phyloP scores from a whole-genome alignment of 1,140 invertebrate species.

The Macrotrachela quadricornifera region DNA sequence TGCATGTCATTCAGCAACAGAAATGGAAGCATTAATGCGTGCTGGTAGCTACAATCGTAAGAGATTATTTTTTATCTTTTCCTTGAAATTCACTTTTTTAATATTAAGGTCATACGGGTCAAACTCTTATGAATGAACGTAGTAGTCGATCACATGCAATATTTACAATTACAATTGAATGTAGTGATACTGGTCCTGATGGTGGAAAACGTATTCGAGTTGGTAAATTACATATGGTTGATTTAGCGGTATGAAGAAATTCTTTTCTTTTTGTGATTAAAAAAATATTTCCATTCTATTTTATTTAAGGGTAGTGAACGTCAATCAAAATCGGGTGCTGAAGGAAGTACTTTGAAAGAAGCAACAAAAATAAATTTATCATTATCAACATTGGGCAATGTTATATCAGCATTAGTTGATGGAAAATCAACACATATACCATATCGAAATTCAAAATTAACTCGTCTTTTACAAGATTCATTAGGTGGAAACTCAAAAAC shows the following conservation, averaged over 20 bases:
- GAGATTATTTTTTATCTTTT: constrained; percentile 52
- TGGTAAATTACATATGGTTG: constrained; percentile 65
- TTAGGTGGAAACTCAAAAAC: constrained; percentile 32
- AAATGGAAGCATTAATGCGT: constrained; percentile 50
- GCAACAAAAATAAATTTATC: constrained; percentile 86
- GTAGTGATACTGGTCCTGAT: constrained; percentile 32
- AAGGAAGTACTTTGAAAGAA: constrained; percentile 65
- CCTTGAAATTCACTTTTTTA: no score
- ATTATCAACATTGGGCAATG: constrained; percentile 74
- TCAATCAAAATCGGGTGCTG: constrained; percentile 43
- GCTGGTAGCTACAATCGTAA: constrained; percentile 50
- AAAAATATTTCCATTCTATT: no score
- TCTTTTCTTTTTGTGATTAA: no score
- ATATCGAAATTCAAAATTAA: constrained; percentile 30
- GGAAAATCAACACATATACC: constrained; percentile 18
- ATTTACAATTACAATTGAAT: constrained; percentile 73
- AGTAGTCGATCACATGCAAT: constrained; percentile 94
- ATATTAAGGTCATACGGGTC: constrained; percentile 45
- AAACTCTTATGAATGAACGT: constrained; percentile 99
- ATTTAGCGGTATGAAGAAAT: constrained; percentile 38
- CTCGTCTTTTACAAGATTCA: constrained; percentile 23
- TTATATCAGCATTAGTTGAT: constrained; percentile 67
- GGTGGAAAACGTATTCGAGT: constrained; percentile 37
- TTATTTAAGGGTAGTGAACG: constrained; percentile 47
- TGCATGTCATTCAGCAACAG: constrained; percentile 47